These are phyloP conservation scores for Perca fluviatilis DNA, from an alignment of 2,113 vertebrate species.

Conservation along the genomic window DNA sequence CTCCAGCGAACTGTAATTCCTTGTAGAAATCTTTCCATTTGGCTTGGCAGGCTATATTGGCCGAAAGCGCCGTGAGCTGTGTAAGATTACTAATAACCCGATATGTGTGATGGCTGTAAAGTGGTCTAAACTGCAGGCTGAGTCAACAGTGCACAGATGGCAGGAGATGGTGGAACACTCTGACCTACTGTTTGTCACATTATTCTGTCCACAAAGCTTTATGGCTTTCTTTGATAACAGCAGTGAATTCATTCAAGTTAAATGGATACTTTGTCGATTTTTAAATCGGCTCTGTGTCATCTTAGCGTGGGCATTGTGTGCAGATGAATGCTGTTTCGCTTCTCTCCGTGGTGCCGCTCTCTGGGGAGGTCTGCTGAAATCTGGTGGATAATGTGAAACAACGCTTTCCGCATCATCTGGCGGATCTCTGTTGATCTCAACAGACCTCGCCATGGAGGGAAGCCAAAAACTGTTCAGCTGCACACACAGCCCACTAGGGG, in stretches of 20 bases:
- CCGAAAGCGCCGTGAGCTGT: not conserved
- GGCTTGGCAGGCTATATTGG: not conserved
- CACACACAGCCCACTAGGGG: no score
- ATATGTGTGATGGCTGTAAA: conserved; percentile 27
- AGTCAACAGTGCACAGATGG: conserved; percentile 64
- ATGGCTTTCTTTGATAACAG: not conserved
- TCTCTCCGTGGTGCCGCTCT: no score
- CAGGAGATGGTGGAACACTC: not conserved
- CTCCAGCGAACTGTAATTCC: not conserved
- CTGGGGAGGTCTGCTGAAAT: no score
- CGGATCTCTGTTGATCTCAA: no score
- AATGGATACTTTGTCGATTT: no score
- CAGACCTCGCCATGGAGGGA: no score
- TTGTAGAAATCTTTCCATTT: conserved; percentile 9
- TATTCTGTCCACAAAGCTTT: not conserved
- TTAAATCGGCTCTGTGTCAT: no score
- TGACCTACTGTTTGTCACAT: conserved; percentile 31
- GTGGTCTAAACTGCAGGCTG: conserved; percentile 14
- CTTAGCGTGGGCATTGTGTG: no score
- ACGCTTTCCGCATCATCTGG: no score
- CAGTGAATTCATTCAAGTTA: not conserved
- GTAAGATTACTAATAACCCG: conserved; percentile 9
- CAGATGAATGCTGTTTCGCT: no score
- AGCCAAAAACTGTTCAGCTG: no score
- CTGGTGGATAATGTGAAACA: no score